Evolutionary conservation across 2,797 vertebrate genomes (phyloP), one percentile per base, ranked within the genome.

Genomic region (Oophaga sylvatica): DNA sequence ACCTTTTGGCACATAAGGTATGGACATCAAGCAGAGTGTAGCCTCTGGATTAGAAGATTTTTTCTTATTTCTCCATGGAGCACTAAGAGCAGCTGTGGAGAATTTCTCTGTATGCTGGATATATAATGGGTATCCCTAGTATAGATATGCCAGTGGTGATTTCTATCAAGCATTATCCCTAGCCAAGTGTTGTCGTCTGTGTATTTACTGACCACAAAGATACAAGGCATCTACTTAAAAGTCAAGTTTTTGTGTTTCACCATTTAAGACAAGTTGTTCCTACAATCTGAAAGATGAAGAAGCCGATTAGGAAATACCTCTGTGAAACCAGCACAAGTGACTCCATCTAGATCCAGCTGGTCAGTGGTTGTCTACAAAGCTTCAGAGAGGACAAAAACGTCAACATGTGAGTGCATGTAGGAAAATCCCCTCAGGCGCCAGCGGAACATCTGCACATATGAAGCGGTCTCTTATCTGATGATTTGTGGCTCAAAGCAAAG

Each of bases 221-320:
- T 0, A 20, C 3, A 26, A 31, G 11, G 59, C 9, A 8, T n/a
- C 11, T 7, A n/a, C 48, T 73, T 56, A 8, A 35, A 83, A 7
- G 0, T 12, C 0, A 9, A 19, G 15, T 20, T n/a, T 81, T 81
- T 59, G 20, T 79, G 60, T 81, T 65, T 68, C 7, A 35, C 12
- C 35, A 31, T 60, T 86, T 48, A 65, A 31, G 65, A 86, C 57
- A 70, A 68, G 19, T 20, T 20, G 63, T 60, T 31, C 56, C 13
- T 29, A 0, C 19, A 12, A 79, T 53, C 16, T 77, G 35, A 20
- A 5, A 62, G 63, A 82, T 88, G 57, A 71, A 29, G 5, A 16
- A 19, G n/a, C 75, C 10, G 87, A 88, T 84, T 84, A 80, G 71
- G 15, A 87, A 45, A 62, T 87, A 35, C 70, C 35, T 41, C 22